phyloP scores from a whole-genome alignment of 53 echinoderm and acorn worm species.

The Zoroaster sp. region DNA sequence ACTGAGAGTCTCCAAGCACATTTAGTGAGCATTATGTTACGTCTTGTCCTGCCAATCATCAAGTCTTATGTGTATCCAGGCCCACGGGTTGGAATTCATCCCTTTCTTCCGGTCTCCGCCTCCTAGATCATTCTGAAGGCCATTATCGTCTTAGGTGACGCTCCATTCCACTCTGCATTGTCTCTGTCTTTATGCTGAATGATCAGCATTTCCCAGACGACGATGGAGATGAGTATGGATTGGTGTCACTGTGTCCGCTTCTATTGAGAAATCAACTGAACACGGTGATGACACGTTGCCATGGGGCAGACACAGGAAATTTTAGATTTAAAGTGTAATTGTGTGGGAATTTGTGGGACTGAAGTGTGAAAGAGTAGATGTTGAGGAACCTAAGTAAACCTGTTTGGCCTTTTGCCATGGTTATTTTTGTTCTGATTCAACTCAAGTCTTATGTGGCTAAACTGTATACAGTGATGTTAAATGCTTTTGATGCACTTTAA shows the following conservation, averaged over 20 bases:
- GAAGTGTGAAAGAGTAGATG: background rate
- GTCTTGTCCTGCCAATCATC: background rate
- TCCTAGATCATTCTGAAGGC: conserved; percentile 13
- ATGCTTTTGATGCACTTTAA: no score
- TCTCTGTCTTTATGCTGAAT: background rate
- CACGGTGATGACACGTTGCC: conserved; percentile 33
- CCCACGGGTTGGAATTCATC: conserved; percentile 5
- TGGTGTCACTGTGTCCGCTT: conserved; percentile 36
- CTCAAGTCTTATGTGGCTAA: no score
- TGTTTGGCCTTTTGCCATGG: background rate
- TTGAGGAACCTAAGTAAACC: background rate
- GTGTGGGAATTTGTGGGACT: background rate
- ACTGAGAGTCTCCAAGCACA: no score
- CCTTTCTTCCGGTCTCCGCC: conserved; percentile 3
- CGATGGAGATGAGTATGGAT: background rate
- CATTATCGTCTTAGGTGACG: conserved; percentile 31
- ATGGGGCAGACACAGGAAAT: background rate
- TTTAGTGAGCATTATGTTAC: no score
- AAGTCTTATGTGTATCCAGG: background rate
- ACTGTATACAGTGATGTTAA: no score
- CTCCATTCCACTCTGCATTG: background rate
- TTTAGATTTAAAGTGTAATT: conserved; percentile 37
- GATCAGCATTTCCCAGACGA: background rate
- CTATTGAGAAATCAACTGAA: conserved; percentile 37
- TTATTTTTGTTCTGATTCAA: background rate